Evolutionary conservation across 2,888 invertebrate genomes (phyloP), one percentile per base, ranked within the genome.

Genomic region (Andrena hattorfiana): DNA sequence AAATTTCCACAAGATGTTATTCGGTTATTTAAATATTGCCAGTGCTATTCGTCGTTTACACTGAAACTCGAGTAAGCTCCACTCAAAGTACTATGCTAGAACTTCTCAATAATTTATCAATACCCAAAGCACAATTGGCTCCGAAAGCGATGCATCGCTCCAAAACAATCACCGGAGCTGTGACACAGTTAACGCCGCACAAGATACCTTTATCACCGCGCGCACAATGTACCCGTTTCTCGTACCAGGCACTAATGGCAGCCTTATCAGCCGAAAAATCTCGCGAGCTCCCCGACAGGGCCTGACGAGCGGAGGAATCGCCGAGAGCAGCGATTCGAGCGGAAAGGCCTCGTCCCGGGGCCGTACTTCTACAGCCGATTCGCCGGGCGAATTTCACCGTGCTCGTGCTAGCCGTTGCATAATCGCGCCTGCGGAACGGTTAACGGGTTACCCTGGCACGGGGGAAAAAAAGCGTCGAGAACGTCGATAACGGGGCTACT

Each of bases 401-500:
- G 20, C 66, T 35, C 49, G 49, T 32, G 51, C 59, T 51, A 56
- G 10, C 20, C n/a, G 64, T 73, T 73, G 77, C 75, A 62, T 42
- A 75, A 78, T 62, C 42, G 30, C 60, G 26, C 13, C 51, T 26
- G 30, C 73, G 32, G 59, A 59, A 20, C 28, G 51, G 54, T 54
- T 75, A 68, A 75, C 54, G 64, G 72, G 56, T 54, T 67, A 54
- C 51, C 35, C 32, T 23, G 54, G n/a, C n/a, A 42, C 48, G 68
- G 48, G 2, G n/a, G 10, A 23, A 28, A 49, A 49, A 32, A n/a
- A 48, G 54, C 10, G 20, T 48, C 13, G 7, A 4, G 13, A 42
- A 32, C 49, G 60, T 51, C 60, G 66, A 62, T 67, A 74, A 77
- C 74, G 73, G 60, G n/a, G 35, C 75, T 42, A 28, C 28, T 75